Evolutionary conservation across 2,113 vertebrate species (phyloP).

Genomic region (Thryonomys swinderianus): DNA sequence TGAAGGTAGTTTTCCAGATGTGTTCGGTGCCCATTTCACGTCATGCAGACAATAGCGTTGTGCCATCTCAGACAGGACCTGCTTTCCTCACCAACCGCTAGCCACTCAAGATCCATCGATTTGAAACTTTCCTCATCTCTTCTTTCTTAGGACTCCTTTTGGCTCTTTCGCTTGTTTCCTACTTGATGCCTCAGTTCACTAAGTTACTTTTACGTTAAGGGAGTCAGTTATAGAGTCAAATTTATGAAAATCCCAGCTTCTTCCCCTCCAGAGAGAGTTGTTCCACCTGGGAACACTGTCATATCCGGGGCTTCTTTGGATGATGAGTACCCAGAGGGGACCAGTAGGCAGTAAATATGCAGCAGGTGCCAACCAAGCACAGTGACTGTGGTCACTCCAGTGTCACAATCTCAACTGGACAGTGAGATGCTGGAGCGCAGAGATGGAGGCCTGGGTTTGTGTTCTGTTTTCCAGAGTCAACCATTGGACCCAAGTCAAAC

Average conservation of each 20-base stretch:
- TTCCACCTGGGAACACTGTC: not conserved
- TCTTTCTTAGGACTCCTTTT: not conserved
- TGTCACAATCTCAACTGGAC: not conserved
- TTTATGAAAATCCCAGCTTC: not conserved
- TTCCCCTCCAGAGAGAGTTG: not conserved
- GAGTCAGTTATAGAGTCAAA: not conserved
- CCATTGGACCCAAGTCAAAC: not conserved
- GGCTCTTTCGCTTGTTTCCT: not conserved
- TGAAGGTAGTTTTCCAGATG: not conserved
- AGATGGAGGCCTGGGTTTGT: not conserved
- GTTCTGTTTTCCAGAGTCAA: not conserved
- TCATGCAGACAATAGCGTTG: not conserved
- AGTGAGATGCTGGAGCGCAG: not conserved
- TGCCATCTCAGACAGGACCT: not conserved
- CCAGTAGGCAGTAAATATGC: not conserved
- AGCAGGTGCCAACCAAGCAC: not conserved
- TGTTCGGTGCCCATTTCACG: not conserved
- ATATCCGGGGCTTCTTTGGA: not conserved
- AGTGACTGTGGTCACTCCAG: fast-evolving
- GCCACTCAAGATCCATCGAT: not conserved
- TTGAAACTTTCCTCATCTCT: not conserved
- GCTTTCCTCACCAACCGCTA: not conserved
- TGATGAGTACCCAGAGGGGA: not conserved
- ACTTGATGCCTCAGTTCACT: not conserved
- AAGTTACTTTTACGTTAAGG: not conserved